Base-by-base conservation (phyloP, 53 echinoderm and acorn worm species). In the Arbacia lixula region DNA sequence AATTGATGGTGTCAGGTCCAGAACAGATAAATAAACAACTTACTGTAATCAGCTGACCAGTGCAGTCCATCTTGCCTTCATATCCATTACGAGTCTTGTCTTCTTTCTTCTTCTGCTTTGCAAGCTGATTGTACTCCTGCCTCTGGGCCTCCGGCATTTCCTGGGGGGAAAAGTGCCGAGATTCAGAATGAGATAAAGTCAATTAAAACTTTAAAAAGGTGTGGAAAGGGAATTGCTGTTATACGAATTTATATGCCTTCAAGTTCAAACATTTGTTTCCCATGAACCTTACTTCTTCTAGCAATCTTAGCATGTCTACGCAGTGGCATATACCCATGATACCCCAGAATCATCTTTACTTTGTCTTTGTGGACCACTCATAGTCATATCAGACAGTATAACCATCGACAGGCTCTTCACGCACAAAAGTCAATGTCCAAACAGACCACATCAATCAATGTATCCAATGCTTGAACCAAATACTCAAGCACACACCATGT, bases 31-130 rank as follows among this genome's bases (percentile, higher is more conserved):
- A 26, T 72, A n/a, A 25, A 8, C 6, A 26, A 64, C 92, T 89
- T 86, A 92, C 92, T 33, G 60, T 86, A 32, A 92, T 75, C 3
- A 86, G 71, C 26, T 89, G 92, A 1, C 92, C 92, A 24, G 92
- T 92, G 40, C 86, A 86, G 61, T 92, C 92, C 66, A 89, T 27
- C 40, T 86, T 89, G 35, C 92, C 92, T 38, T 41, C 66, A 31
- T 67, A 81, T 1, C 52, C 67, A 2, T 72, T 34, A 2, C 49
- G 19, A 66, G 85, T 84, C 29, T 72, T 91, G 6, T 39, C 36
- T 14, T 84, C 83, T 41, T 93, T 71, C 42, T 93, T 84, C 63
- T 84, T 86, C 26, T 83, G 55, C 61, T 97, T 97, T 2, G 97
- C 97, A 31, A 66, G 39, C 11, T 43, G 61, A 33, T 86, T 93